A percentile compares a stretch with the other conserved stretches of the same genome.
Conservation (phyloP, 2,888 invertebrate species). For the Malthinus seriepunctatus region DNA sequence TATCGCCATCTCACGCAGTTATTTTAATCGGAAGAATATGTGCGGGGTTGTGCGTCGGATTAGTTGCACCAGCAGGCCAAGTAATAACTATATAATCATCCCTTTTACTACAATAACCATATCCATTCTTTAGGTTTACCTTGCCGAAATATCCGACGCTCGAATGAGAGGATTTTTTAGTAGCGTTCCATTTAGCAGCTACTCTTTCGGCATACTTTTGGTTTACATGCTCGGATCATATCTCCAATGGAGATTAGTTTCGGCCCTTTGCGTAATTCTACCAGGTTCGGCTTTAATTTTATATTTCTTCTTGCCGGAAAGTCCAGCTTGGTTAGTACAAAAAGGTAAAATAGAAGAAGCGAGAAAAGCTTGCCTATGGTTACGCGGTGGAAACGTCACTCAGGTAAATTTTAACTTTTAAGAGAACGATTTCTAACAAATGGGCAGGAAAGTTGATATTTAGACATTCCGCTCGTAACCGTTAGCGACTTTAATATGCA, state of each 20-base stretch:
- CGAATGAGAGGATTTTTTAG: slow-evolving; percentile 69
- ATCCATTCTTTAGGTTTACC: slow-evolving; percentile 63
- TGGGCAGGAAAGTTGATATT: no score
- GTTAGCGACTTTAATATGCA: no score
- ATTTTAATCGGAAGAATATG: slow-evolving; percentile 68
- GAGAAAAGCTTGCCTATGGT: slow-evolving; percentile 47
- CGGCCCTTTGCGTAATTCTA: slow-evolving; percentile 61
- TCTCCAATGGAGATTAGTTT: slow-evolving; percentile 71
- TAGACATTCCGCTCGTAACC: no score
- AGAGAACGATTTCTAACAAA: no score
- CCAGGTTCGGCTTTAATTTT: slow-evolving; percentile 64
- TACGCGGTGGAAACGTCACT: slow-evolving; percentile 46
- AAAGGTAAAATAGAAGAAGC: slow-evolving; percentile 61
- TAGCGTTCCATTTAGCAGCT: slow-evolving; percentile 74
- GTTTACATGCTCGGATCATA: slow-evolving; percentile 72
- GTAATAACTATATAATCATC: slow-evolving; percentile 50
- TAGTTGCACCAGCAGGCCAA: slow-evolving; percentile 75
- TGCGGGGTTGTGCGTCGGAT: slow-evolving; percentile 74
- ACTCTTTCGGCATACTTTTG: slow-evolving; percentile 73
- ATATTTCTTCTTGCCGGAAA: slow-evolving; percentile 72
- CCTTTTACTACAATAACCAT: background rate
- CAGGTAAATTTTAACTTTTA: slow-evolving; percentile 47
- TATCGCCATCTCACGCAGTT: slow-evolving; percentile 58
- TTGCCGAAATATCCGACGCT: slow-evolving; percentile 77
- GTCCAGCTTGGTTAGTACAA: slow-evolving; percentile 74